Conservation (phyloP, 2,797 vertebrate species). For the Fratercula arctica region DNA sequence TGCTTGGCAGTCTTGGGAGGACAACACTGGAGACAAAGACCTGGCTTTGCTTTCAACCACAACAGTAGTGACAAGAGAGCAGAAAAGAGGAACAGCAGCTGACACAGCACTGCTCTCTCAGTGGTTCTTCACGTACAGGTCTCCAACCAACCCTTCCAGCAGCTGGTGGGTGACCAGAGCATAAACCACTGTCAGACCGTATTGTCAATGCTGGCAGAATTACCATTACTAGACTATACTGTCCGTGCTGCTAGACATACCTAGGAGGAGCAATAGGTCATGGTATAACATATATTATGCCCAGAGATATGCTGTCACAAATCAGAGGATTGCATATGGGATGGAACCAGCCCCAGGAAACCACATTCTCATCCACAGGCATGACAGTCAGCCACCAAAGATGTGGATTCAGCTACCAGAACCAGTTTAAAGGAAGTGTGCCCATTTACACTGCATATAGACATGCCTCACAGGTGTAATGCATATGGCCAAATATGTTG, state of each 20-base stretch:
- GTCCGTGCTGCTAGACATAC: background rate
- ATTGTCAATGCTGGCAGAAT: background rate
- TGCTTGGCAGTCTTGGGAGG: background rate
- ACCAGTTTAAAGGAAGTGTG: background rate
- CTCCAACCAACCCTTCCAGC: background rate
- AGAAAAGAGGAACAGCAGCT: background rate
- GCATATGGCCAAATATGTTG: fast-evolving
- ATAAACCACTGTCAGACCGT: background rate
- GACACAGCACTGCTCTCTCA: background rate
- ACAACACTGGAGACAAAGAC: background rate
- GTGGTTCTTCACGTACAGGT: background rate
- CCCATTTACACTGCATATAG: background rate
- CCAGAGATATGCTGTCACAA: background rate
- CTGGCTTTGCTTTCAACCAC: background rate
- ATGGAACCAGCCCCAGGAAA: background rate
- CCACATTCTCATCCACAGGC: fast-evolving
- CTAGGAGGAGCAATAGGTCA: background rate
- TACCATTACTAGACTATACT: background rate
- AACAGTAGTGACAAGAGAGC: background rate
- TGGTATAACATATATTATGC: background rate
- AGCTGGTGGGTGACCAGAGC: background rate
- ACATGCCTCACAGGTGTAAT: background rate
- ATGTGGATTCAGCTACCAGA: background rate
- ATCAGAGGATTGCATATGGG: background rate
- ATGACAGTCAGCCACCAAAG: fast-evolving